Conservation (phyloP, 2,888 invertebrate genomes). For the Bellardia bayeri region DNA sequence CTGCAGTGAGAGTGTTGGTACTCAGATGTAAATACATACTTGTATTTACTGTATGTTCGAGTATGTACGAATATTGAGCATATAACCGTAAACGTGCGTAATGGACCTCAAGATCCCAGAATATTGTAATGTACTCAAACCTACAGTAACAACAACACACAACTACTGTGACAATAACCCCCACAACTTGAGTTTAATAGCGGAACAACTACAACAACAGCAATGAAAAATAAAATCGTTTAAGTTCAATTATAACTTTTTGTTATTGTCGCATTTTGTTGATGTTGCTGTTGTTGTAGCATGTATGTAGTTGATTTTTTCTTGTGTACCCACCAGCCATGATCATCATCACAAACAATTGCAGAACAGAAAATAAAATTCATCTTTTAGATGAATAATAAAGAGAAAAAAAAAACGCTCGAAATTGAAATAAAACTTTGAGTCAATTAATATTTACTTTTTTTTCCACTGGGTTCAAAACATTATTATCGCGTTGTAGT, state of each 20-base stretch:
- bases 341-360: slow-evolving; percentile 11
- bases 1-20: neutral
- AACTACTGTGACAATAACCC: slow-evolving; percentile 47
- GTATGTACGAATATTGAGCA: slow-evolving; percentile 25
- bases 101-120: slow-evolving; percentile 1
- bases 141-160: slow-evolving; percentile 1
- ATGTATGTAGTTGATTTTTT: slow-evolving; percentile 42
- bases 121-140: neutral
- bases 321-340: slow-evolving; percentile 20
- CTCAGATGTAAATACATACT: neutral
- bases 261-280: slow-evolving; percentile 58
- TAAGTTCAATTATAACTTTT: slow-evolving; percentile 67
- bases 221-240: slow-evolving; percentile 50
- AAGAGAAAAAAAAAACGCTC: slow-evolving; percentile 12
- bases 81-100: slow-evolving; percentile 68
- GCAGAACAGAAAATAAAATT: slow-evolving; percentile 48
- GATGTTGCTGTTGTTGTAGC: slow-evolving; percentile 25
- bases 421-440: slow-evolving; percentile 56
- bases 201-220: neutral
- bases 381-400: slow-evolving; percentile 61
- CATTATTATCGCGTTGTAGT: slow-evolving; percentile 70
- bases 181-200: slow-evolving; percentile 54
- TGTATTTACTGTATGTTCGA: neutral
- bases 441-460: slow-evolving; percentile 62
- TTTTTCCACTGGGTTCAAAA: slow-evolving; percentile 66